phyloP scores from a whole-genome alignment of 2,888 invertebrate genomes.

The Trileptium ribeirensis region DNA sequence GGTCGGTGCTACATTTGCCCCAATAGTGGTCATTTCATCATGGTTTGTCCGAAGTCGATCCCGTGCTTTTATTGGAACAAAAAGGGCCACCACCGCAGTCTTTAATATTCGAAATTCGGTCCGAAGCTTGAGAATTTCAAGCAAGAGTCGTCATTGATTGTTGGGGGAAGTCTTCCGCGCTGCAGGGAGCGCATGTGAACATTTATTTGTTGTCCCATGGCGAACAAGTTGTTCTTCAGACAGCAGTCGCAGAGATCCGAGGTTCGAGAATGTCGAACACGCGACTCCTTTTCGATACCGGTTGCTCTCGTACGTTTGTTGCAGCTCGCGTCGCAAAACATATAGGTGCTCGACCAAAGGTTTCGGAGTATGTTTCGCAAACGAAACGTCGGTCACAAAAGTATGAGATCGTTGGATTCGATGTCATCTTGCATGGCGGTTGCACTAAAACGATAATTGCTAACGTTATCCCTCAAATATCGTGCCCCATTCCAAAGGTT shows the following conservation, averaged over 20 bases:
- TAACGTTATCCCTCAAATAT: neutral
- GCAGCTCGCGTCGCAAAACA: neutral
- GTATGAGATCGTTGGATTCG: neutral
- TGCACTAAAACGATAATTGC: neutral
- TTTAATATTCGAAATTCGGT: neutral
- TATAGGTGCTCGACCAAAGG: neutral
- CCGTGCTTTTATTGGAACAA: slow-evolving; percentile 10
- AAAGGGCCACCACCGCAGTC: slow-evolving; percentile 6
- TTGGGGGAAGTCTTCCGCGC: neutral
- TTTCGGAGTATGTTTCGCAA: neutral
- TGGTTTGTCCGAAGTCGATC: neutral
- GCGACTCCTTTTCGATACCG: neutral
- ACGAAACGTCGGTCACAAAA: neutral
- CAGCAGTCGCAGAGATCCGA: neutral
- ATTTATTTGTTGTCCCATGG: neutral
- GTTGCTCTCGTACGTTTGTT: neutral
- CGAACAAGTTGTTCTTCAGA: neutral
- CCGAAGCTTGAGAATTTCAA: neutral
- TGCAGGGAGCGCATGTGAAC: neutral
- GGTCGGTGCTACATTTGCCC: neutral
- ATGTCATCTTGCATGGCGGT: neutral
- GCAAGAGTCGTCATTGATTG: neutral
- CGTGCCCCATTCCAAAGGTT: neutral
- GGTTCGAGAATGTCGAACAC: neutral
- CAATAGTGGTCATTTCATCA: neutral